A percentile compares a stretch with the other conserved stretches of the same genome.
phyloP scores from a whole-genome alignment of 2,888 invertebrate genomes.

The Phymatocera aterrima region DNA sequence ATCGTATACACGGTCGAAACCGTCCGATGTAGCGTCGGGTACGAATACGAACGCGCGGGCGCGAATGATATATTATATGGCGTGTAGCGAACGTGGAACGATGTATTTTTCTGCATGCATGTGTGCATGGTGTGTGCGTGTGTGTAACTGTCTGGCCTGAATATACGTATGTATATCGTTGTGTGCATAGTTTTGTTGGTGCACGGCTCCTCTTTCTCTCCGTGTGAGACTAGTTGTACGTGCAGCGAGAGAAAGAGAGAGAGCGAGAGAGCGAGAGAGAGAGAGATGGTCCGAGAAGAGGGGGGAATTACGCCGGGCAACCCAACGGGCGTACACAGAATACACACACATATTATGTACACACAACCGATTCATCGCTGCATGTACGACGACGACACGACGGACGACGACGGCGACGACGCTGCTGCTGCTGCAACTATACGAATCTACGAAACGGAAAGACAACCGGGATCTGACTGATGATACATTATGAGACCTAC shows the following conservation, averaged over 20 bases:
- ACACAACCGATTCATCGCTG: not conserved
- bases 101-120: not conserved
- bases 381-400: slow-evolving; percentile 6
- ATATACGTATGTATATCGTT: too few relatives aligned
- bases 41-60: not conserved
- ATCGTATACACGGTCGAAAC: not conserved
- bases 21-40: not conserved
- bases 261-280: too few relatives aligned
- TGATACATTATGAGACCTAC: slow-evolving; percentile 42
- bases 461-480: slow-evolving; percentile 20
- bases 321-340: not conserved
- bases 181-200: not conserved
- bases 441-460: slow-evolving; percentile 10
- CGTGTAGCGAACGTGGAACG: not conserved
- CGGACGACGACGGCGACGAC: too few relatives aligned
- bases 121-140: not conserved
- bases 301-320: slow-evolving; percentile 11
- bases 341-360: not conserved
- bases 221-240: not conserved
- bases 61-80: slow-evolving; percentile 35
- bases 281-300: too few relatives aligned
- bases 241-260: not conserved
- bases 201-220: not conserved
- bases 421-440: too few relatives aligned
- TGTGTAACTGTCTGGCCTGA: too few relatives aligned